Conservation (phyloP, 1,140 invertebrate species). For the Camponotus pennsylvanicus region DNA sequence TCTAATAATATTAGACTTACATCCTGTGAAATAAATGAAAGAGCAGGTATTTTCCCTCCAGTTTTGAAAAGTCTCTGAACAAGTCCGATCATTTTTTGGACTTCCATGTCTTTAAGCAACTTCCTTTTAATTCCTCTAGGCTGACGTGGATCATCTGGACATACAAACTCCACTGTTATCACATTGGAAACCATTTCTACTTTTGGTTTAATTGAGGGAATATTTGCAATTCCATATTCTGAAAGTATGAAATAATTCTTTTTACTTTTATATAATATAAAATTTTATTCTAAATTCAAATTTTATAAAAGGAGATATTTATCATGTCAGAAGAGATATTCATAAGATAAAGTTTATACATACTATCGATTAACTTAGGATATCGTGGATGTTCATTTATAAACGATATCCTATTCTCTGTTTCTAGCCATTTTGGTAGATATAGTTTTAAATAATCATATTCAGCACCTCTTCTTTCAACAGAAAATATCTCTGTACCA, state of each 20-base stretch:
- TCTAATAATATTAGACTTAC: conserved; percentile 82
- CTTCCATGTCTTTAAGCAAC: conserved; percentile 92
- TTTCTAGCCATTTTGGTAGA: conserved; percentile 90
- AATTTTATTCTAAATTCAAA: not conserved
- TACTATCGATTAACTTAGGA: conserved; percentile 87
- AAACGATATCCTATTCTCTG: conserved; percentile 87
- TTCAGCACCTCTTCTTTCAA: conserved; percentile 93
- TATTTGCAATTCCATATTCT: conserved; percentile 94
- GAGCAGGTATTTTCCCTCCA: conserved; percentile 84
- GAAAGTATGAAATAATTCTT: conserved; percentile 80
- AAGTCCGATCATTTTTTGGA: conserved; percentile 93
- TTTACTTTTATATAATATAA: conserved; percentile 25
- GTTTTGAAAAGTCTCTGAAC: conserved; percentile 90
- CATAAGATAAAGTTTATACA: conserved; percentile 72
- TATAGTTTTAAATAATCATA: conserved; percentile 95
- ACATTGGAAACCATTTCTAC: conserved; percentile 91
- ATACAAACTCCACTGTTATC: conserved; percentile 88
- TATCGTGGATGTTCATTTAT: conserved; percentile 91
- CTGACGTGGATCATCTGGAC: conserved; percentile 85
- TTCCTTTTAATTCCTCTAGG: conserved; percentile 89
- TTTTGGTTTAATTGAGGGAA: conserved; percentile 89
- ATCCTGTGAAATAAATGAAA: conserved; percentile 87
- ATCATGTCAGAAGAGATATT: conserved; percentile 65
- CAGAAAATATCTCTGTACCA: conserved; percentile 88
- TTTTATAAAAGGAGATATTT: conserved; percentile 49